Evolutionary conservation across 2,113 vertebrate genomes (phyloP), one percentile per base, ranked within the genome.

Genomic region (Globicephala melas): DNA sequence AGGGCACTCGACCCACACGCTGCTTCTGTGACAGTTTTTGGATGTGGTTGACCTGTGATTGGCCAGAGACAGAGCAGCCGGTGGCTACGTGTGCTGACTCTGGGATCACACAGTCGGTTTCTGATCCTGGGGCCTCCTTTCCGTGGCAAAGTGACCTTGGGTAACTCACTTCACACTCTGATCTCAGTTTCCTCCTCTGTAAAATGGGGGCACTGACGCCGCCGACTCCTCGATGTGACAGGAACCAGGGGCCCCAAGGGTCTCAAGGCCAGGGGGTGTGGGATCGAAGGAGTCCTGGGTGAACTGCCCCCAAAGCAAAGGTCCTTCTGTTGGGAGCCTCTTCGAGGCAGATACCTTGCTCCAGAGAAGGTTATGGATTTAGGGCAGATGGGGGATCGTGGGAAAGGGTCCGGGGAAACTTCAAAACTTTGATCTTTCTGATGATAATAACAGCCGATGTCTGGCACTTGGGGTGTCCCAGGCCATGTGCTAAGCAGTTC

Each of bases 1-100:
- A 0, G 1, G 31, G 23, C 26, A 15, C 68, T 23, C 0, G 5
- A 14, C 26, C 41, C 62, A 11, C 21, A 3, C 0, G 0, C 6
- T 1, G 9, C 25, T 55, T 28, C 58, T 25, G 3, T 5, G 3
- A 31, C 0, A 3, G 8, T 5, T 38, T 55, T 12, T 8, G 17
- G 9, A 2, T 8, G 38, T 2, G 21, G 12, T 11, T 23, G 65
- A 41, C 21, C 13, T 12, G n/a, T 1, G 2, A 50, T 1, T 74
- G n/a, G 55, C 2, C 0, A 4, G 38, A 47, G 31, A 65, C 76
- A n/a, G 76, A 74, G 23, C 26, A 20, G 5, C 38, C 13, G 1
- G 62, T 1, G 41, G 60, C 15, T 0, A 0, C 0, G 6, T 15
- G 21, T 5, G 26, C 31, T 8, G 70, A 25, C 28, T n/a, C 28